A percentile compares a stretch with the other conserved stretches of the same genome.
These are phyloP conservation scores for Drosophila monieri DNA, from an alignment of 2,888 invertebrate genomes.

Conservation along the genomic window DNA sequence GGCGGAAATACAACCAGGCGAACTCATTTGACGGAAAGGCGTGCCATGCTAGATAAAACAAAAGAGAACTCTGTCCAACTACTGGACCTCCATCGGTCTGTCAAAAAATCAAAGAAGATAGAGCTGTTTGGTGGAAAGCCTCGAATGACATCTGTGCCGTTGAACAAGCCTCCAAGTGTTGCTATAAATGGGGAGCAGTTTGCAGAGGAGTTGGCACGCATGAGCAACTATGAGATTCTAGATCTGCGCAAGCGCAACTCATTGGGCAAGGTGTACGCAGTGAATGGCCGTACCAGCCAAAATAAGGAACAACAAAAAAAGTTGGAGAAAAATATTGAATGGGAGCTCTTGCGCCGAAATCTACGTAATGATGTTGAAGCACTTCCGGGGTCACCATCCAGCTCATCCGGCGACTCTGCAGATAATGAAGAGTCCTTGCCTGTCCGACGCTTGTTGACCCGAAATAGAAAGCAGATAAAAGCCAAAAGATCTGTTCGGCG, in stretches of 20 bases:
- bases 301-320: constrained; percentile 44
- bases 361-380: constrained; percentile 3
- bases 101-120: neutral
- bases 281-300: constrained; percentile 45
- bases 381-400: neutral
- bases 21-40: constrained; percentile 9
- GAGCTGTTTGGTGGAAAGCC: neutral
- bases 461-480: neutral
- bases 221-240: constrained; percentile 79
- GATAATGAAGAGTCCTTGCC: neutral
- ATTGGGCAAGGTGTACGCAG: constrained; percentile 43
- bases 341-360: constrained; percentile 61
- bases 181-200: constrained; percentile 79
- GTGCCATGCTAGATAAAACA: neutral
- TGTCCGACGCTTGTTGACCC: neutral
- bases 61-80: constrained; percentile 36
- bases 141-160: constrained; percentile 4
- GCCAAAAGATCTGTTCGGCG: neutral
- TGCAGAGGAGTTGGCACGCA: constrained; percentile 71
- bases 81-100: constrained; percentile 57
- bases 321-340: constrained; percentile 62
- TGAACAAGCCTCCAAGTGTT: constrained; percentile 69
- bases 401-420: neutral
- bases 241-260: constrained; percentile 79
- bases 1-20: constrained; percentile 27